A percentile compares a stretch with the other conserved stretches of the same genome.
phyloP scores from a whole-genome alignment of 2,797 vertebrate genomes.

The Babyrousa celebensis region DNA sequence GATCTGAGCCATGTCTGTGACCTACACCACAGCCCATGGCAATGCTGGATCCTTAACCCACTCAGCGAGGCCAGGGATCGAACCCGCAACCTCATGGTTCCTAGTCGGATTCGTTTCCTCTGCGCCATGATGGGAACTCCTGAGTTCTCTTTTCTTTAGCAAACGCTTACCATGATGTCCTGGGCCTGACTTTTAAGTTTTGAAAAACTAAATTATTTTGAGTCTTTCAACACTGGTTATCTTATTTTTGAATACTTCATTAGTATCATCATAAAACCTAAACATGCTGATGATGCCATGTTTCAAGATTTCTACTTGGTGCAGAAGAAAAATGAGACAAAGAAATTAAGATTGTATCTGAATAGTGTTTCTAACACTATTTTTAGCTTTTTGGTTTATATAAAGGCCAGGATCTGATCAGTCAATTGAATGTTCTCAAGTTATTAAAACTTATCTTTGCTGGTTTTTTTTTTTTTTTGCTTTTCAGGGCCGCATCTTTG shows the following conservation, averaged over 20 bases:
- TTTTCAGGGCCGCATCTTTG: too few species aligned
- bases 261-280: not conserved
- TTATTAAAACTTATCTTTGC: not conserved
- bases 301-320: not conserved
- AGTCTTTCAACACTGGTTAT: not conserved
- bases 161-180: not conserved
- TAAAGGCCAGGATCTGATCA: not conserved
- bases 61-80: too few species aligned
- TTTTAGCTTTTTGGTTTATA: not conserved
- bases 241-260: not conserved
- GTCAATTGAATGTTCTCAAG: not conserved
- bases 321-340: not conserved
- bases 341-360: constrained; percentile 19
- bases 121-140: too few species aligned
- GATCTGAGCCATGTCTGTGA: too few species aligned
- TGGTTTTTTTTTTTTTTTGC: too few species aligned
- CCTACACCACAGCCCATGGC: too few species aligned
- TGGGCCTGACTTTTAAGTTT: constrained; percentile 19
- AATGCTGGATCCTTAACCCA: too few species aligned
- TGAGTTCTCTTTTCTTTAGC: not conserved
- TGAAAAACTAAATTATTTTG: constrained; percentile 24
- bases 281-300: not conserved
- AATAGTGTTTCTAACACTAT: not conserved
- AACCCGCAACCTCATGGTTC: too few species aligned
- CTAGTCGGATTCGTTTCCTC: too few species aligned